Percentiles rank a stretch among this genome's conserved stretches.
Evolutionary conservation across 2,888 invertebrate species (phyloP).

Genomic region (Crocallis elinguaria): DNA sequence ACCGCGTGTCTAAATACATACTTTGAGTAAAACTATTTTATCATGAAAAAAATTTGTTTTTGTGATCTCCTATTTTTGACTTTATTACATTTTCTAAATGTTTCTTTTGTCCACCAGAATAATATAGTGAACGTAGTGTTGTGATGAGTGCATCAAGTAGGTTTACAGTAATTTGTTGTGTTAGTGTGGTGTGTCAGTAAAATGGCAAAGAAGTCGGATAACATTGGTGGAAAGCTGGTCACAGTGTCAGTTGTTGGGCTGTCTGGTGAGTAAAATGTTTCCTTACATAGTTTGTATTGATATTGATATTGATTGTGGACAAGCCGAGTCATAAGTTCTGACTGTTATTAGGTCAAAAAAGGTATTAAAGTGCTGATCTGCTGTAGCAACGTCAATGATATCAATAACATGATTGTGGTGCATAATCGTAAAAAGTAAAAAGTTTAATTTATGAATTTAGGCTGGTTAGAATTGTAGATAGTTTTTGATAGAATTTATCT

Average conservation of each 20-base stretch:
- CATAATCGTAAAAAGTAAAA: too few relatives aligned
- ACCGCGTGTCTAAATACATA: not conserved
- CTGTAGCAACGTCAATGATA: too few relatives aligned
- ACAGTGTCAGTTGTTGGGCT: slow-evolving; percentile 97
- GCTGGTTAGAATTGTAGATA: too few relatives aligned
- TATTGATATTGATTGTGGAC: too few relatives aligned
- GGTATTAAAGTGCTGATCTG: too few relatives aligned
- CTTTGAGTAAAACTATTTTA: not conserved
- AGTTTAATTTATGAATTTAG: too few relatives aligned
- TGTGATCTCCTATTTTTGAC: not conserved
- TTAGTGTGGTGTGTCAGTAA: slow-evolving; percentile 57
- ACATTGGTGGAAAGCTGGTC: slow-evolving; percentile 87
- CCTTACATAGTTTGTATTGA: too few relatives aligned
- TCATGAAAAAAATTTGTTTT: not conserved
- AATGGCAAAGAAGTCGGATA: slow-evolving; percentile 91
- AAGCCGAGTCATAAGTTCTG: too few relatives aligned
- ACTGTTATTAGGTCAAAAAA: too few relatives aligned
- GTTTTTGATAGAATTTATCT: too few relatives aligned
- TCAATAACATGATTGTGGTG: too few relatives aligned
- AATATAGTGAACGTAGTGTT: slow-evolving; percentile 55
- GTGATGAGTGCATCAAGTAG: slow-evolving; percentile 73
- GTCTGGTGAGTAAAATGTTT: slow-evolving; percentile 80
- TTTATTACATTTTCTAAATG: slow-evolving; percentile 34
- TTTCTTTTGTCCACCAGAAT: slow-evolving; percentile 41
- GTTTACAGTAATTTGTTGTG: slow-evolving; percentile 47